Evolutionary conservation across 2,113 vertebrate species (phyloP), one percentile per base, ranked within the genome.

Genomic region (Prochilodus magdalenae): DNA sequence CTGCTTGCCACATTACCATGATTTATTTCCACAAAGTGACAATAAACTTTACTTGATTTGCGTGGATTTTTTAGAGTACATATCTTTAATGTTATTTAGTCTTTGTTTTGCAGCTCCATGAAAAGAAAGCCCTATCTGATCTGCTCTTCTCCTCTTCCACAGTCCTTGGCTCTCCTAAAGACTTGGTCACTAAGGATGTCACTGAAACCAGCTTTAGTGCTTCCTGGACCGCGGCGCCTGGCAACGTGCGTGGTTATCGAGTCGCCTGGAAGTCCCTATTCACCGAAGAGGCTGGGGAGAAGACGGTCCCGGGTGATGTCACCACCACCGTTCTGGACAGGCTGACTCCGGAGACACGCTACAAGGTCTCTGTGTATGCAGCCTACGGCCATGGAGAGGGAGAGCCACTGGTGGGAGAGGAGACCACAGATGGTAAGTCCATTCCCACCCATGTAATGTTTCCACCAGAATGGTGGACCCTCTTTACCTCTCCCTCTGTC

Each of bases 321-420:
- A 94, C 96, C 55, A 87, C 93, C 78, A 95, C 96, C 24, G 87
- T 96, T 59, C 89, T 99, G 87, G 95, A 97, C 4, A 92, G 95
- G 51, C 95, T 99, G 77, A 97, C 94, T 77, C 96, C 97, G 13
- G 98, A 99, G 86, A 99, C 98, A 36, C 98, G 95, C 82, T 99
- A 99, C 85, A 94, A 93, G 86, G 91, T 99, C 90, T 97, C 95
- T 26, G 95, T 99, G 70, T 95, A 94, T 53, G 97, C 97, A 65
- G 87, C 79, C 60, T 99, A 99, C 66, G 93, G 91, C 84, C 96
- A 89, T 1, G 97, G 97, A 81, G 96, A 97, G 85, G 98, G 97
- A 78, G 93, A 95, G 47, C 95, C 98, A 0, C 87, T 99, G 73
- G 91, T 87, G 75, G 96, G 95, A 93, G 95, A 97, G 81, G 97